Conservation (phyloP, 2,888 invertebrate genomes). For the Andrena trimmerana region DNA sequence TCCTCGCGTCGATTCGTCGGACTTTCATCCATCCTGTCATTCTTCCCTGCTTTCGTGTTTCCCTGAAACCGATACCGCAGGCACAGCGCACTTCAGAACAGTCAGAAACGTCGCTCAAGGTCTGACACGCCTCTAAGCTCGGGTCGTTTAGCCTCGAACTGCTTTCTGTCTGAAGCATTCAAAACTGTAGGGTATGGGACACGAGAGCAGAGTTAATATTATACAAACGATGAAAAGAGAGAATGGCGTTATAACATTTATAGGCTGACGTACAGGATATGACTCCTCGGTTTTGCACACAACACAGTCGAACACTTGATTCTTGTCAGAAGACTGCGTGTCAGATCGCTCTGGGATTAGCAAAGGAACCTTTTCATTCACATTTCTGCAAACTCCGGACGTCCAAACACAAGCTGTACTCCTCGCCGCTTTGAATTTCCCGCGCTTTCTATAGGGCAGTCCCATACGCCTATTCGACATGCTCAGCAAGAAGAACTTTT, state of each 20-base stretch:
- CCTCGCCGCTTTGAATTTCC: neutral
- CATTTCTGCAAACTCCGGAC: neutral
- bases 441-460: neutral
- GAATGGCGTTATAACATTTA: no score
- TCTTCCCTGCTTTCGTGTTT: constrained; percentile 29
- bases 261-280: constrained; percentile 9
- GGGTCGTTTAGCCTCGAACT: constrained; percentile 50
- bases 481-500: constrained; percentile 14
- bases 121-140: constrained; percentile 24
- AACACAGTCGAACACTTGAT: neutral
- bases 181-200: constrained; percentile 36
- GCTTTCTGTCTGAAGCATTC: constrained; percentile 67
- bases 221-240: no score
- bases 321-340: neutral
- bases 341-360: neutral
- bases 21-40: constrained; percentile 70
- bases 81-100: constrained; percentile 17
- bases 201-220: neutral
- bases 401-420: neutral
- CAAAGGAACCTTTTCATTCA: neutral
- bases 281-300: neutral
- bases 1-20: constrained; percentile 45
- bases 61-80: constrained; percentile 37
- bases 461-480: neutral
- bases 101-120: constrained; percentile 29